These are phyloP conservation scores for Drosophila suboccidentalis DNA, from an alignment of 2,888 invertebrate species.

Conservation along the genomic window DNA sequence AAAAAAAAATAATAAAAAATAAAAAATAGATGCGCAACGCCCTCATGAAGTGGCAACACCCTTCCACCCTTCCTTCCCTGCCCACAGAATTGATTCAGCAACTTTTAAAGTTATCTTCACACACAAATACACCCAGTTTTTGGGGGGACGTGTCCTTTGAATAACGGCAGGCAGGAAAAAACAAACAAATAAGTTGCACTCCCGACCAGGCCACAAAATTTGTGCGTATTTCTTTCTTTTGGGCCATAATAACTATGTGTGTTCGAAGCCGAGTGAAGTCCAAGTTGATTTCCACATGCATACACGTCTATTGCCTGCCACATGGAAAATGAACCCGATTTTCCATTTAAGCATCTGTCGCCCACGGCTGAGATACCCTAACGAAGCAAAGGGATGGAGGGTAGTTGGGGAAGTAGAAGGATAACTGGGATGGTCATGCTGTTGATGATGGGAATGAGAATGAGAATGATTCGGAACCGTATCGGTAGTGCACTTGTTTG, in stretches of 20 bases:
- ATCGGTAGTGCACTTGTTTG: constrained; percentile 36
- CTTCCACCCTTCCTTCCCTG: not conserved
- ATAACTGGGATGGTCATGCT: not conserved
- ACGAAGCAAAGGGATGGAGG: not conserved
- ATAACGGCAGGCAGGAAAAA: constrained; percentile 36
- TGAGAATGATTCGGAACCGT: constrained; percentile 14
- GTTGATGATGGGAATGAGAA: not conserved
- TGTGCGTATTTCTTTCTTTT: constrained; percentile 1
- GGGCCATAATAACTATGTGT: not conserved
- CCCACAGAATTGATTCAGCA: constrained; percentile 17
- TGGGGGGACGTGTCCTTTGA: constrained; percentile 18
- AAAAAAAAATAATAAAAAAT: too few species aligned
- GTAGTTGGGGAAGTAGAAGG: not conserved
- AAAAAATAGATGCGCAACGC: too few species aligned
- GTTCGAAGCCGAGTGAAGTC: constrained; percentile 4
- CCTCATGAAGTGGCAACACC: constrained; percentile 4
- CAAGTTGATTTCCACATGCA: constrained; percentile 1
- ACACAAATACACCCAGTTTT: constrained; percentile 6
- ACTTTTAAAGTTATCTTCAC: constrained; percentile 34
- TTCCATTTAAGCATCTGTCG: constrained; percentile 71
- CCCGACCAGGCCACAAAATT: not conserved
- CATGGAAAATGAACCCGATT: constrained; percentile 42
- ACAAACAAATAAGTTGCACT: constrained; percentile 49
- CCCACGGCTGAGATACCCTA: constrained; percentile 43
- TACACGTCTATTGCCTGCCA: constrained; percentile 46